Base-by-base conservation (phyloP, 1,140 invertebrate species). In the Lineus longissimus region DNA sequence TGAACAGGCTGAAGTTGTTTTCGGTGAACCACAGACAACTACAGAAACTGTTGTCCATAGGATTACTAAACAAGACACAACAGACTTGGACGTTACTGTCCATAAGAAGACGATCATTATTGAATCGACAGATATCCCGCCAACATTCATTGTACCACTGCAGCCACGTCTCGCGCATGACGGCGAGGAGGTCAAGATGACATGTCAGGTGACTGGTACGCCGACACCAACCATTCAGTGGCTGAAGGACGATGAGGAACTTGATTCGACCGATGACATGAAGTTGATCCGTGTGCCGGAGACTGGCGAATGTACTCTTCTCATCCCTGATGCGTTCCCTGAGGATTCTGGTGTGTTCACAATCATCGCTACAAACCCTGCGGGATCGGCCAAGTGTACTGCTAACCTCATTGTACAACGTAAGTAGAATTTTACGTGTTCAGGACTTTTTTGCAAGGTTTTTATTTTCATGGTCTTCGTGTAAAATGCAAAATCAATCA, bases 91-190 rank as follows among this genome's bases (percentile, higher is more conserved):
- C n/a, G n/a, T 51, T n/a, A 51, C 25, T 6, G 47, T 51, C n/a
- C 19, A 51, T 9, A 51, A 51, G 47, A 51, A 51, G n/a, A n/a
- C 9, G 4, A 51, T 51, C 25, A 27, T n/a, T 4, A 27, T 23
- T 7, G 19, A 51, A n/a, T 19, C 25, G 4, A 19, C n/a, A 51
- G 47, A 51, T 51, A 27, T 51, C 9, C 91, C 93, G 19, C 94
- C 94, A 9, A 82, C 92, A 19, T 96, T 97, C 73, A 95, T 91
- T 0, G 94, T 93, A 76, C 95, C 95, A 79, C 93, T 96, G 72
- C 91, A 95, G 81, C 94, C 94, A 0, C 94, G 92, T 72, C 85
- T 93, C 69, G 91, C 88, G 0, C 92, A 92, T 71, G 93, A 91
- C 80, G 89, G 89, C 19, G 91, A 92, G 74, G 88, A 87, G 47